Evolutionary conservation across 2,113 vertebrate species (phyloP).

Genomic region (Amazona guildingii): DNA sequence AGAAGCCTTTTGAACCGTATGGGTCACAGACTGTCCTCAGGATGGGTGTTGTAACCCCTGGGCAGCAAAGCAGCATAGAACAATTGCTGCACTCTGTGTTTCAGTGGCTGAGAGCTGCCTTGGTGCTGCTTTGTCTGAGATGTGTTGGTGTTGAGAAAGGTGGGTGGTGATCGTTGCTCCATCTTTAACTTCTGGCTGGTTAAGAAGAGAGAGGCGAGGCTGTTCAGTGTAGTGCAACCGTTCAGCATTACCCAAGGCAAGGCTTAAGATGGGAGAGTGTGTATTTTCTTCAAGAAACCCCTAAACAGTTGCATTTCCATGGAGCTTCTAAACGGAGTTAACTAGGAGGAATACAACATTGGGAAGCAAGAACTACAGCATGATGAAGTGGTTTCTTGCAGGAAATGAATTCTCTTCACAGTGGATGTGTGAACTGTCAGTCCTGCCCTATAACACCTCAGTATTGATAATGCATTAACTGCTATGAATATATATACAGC

Average conservation of each 20-base stretch:
- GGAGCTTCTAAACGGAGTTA: not conserved
- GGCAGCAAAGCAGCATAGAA: not conserved
- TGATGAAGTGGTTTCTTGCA: not conserved
- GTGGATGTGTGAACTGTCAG: not conserved
- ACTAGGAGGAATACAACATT: not conserved
- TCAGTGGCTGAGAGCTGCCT: not conserved
- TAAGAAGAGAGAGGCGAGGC: not conserved
- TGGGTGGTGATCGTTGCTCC: not conserved
- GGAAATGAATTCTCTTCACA: not conserved
- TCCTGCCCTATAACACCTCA: not conserved
- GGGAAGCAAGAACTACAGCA: not conserved
- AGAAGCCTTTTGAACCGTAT: not conserved
- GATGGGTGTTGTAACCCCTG: not conserved
- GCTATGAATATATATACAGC: not conserved
- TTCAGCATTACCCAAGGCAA: not conserved
- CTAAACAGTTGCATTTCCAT: not conserved
- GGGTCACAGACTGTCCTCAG: not conserved
- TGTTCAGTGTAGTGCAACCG: not conserved
- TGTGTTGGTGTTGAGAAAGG: not conserved
- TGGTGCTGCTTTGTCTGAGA: not conserved
- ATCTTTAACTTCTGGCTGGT: not conserved
- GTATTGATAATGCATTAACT: not conserved
- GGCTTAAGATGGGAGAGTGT: not conserved
- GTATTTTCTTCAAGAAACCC: not conserved
- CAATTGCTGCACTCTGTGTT: not conserved